Percentiles rank a stretch among this genome's conserved stretches.
Conservation (phyloP, 2,797 vertebrate species). For the Serranus cabrilla region DNA sequence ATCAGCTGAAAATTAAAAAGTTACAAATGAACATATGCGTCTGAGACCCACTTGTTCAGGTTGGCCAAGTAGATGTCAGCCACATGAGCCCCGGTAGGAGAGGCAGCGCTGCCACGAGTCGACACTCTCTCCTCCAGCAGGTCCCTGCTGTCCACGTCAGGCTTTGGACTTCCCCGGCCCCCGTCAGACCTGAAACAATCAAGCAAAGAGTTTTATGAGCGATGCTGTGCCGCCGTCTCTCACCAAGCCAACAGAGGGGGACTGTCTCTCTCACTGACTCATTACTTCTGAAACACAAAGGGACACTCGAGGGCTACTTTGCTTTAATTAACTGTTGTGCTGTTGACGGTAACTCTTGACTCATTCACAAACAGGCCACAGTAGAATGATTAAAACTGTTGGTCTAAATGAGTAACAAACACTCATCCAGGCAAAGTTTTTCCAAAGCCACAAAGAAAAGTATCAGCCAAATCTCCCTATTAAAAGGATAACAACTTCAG, state of each 20-base stretch:
- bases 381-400: neutral
- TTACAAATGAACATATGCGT: neutral
- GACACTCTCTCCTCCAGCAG: conserved; percentile 93
- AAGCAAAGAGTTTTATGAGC: neutral
- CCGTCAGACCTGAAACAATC: conserved; percentile 88
- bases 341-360: neutral
- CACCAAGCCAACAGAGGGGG: neutral
- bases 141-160: conserved; percentile 88
- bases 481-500: neutral
- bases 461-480: neutral
- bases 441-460: neutral
- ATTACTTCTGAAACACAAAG: conserved; percentile 12
- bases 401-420: neutral
- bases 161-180: conserved; percentile 94
- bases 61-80: conserved; percentile 98
- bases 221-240: neutral
- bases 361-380: neutral
- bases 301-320: neutral
- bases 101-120: conserved; percentile 92
- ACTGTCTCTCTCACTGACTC: neutral
- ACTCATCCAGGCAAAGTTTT: neutral
- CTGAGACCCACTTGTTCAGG: conserved; percentile 94
- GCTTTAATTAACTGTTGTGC: neutral
- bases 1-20: neutral
- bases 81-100: conserved; percentile 95